These are phyloP conservation scores for Chroicocephalus ridibundus DNA, from an alignment of 2,113 vertebrate genomes.

Conservation along the genomic window DNA sequence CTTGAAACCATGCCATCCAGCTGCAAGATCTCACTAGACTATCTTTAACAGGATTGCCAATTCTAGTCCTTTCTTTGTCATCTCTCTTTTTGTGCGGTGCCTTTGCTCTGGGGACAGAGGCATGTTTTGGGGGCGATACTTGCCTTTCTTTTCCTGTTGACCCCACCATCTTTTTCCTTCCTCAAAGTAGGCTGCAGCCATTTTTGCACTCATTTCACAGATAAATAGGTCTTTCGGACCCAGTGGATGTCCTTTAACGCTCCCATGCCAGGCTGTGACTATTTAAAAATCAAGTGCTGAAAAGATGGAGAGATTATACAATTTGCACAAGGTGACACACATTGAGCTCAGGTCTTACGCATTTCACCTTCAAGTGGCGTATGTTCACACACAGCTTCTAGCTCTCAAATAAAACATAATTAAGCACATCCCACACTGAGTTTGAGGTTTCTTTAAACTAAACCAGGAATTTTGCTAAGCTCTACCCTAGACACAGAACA, in stretches of 20 bases:
- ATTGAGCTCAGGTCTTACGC: not conserved
- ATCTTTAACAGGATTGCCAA: not conserved
- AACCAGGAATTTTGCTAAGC: not conserved
- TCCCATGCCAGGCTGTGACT: not conserved
- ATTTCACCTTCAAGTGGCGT: not conserved
- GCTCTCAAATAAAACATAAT: not conserved
- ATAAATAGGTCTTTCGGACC: not conserved
- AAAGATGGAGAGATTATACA: not conserved
- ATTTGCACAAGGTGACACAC: not conserved
- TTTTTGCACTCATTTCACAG: not conserved
- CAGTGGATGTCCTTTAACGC: not conserved
- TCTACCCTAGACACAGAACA: not conserved
- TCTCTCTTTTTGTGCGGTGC: not conserved
- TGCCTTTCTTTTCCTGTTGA: not conserved
- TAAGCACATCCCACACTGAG: not conserved
- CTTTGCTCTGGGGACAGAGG: not conserved
- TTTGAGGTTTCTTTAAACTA: not conserved
- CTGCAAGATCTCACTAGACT: not conserved
- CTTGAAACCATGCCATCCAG: not conserved
- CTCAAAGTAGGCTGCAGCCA: not conserved
- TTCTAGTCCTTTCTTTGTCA: not conserved
- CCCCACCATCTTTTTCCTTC: not conserved
- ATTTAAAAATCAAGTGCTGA: not conserved
- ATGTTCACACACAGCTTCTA: not conserved
- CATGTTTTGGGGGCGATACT: rapidly evolving